Percentiles rank a stretch among this genome's conserved stretches.
Evolutionary conservation across 64 coral and sea anemone genomes (phyloP).

Genomic region (Cladopsammia gracilis): DNA sequence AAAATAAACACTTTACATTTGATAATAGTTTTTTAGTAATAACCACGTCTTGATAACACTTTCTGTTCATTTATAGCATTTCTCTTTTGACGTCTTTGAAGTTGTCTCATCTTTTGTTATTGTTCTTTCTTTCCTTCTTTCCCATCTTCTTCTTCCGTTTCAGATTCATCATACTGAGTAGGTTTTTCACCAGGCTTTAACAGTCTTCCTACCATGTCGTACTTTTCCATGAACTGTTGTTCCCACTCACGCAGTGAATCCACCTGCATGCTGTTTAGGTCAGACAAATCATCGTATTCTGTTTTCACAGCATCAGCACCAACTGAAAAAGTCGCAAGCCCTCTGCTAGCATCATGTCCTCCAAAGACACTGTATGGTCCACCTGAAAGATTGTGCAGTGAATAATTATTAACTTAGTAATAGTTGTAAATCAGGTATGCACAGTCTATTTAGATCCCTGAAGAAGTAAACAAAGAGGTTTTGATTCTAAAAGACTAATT

Average conservation of each 20-base stretch:
- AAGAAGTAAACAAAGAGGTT: no score
- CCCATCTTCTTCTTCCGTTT: constrained; percentile 97
- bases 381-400: constrained; percentile 54
- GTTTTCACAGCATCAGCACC: constrained; percentile 90
- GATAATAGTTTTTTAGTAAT: background rate
- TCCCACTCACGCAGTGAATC: constrained; percentile 96
- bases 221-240: constrained; percentile 95
- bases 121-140: constrained; percentile 73
- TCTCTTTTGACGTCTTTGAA: constrained; percentile 2
- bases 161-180: constrained; percentile 96
- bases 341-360: constrained; percentile 98
- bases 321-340: constrained; percentile 93
- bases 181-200: constrained; percentile 94
- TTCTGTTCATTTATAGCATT: background rate
- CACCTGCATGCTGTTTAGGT: constrained; percentile 98
- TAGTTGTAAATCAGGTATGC: background rate
- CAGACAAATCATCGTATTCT: constrained; percentile 96
- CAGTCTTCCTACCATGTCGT: constrained; percentile 90
- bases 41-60: background rate
- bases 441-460: no score
- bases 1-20: background rate
- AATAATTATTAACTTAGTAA: background rate
- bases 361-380: constrained; percentile 97
- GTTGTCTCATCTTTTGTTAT: constrained; percentile 48
- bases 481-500: no score